These are phyloP conservation scores for Emydura subglobosa DNA, from an alignment of 2,113 vertebrate genomes.

Conservation along the genomic window DNA sequence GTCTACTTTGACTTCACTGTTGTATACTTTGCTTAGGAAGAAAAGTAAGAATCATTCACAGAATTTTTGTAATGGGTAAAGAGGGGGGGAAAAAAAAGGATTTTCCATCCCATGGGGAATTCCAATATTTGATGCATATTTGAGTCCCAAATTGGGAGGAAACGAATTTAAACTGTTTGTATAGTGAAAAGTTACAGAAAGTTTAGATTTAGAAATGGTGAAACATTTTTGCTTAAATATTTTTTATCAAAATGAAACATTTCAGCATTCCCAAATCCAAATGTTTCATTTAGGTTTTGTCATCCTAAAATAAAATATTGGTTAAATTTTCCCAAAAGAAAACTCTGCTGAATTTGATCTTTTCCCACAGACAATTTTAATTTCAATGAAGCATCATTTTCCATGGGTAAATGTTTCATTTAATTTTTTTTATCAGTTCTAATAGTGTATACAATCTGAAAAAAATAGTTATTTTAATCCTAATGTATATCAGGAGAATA, in stretches of 20 bases:
- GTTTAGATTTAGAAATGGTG: not conserved
- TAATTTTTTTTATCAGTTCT: not conserved
- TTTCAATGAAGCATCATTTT: not conserved
- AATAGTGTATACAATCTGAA: not conserved
- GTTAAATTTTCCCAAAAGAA: not conserved
- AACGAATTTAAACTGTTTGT: not conserved
- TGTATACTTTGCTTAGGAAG: not conserved
- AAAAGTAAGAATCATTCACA: conserved; percentile 29
- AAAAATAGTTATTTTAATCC: not conserved
- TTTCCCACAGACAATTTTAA: not conserved
- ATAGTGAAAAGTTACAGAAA: not conserved
- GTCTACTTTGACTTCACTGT: not conserved
- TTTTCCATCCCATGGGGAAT: not conserved
- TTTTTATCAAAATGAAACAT: not conserved
- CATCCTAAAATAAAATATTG: too few species aligned
- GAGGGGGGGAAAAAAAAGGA: not conserved
- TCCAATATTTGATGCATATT: not conserved
- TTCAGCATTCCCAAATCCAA: not conserved
- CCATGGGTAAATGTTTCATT: not conserved
- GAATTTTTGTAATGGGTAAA: not conserved
- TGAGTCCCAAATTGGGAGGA: not conserved
- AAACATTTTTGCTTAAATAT: not conserved
- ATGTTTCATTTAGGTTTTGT: too few species aligned
- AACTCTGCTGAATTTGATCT: not conserved
- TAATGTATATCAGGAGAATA: conserved; percentile 17